Conservation (phyloP, 2,113 vertebrate species). For the Myanophis thanlyinensis region DNA sequence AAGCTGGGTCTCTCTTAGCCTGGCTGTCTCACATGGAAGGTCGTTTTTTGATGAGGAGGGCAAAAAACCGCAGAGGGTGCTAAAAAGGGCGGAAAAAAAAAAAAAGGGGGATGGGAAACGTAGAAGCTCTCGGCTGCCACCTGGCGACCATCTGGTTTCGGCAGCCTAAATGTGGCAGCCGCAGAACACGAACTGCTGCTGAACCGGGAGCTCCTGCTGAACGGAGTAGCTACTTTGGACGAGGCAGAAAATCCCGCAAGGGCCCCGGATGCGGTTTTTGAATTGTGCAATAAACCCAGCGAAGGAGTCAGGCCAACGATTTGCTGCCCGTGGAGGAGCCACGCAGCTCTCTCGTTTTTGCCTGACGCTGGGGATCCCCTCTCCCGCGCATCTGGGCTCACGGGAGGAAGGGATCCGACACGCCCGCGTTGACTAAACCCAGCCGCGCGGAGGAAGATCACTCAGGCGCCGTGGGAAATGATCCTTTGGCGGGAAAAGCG, state of each 20-base stretch:
- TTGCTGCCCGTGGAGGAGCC: background rate
- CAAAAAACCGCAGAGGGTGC: background rate
- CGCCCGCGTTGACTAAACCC: background rate
- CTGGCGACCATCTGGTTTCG: background rate
- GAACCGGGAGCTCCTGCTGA: no score
- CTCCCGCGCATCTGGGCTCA: background rate
- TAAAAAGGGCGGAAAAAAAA: no score
- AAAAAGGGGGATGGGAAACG: background rate
- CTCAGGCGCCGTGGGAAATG: background rate
- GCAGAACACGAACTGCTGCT: background rate
- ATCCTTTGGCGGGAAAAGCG: background rate
- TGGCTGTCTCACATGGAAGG: background rate
- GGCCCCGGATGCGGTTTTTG: background rate
- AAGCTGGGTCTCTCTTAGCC: background rate
- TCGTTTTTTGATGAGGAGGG: background rate
- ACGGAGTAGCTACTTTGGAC: no score
- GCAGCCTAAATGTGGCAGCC: background rate
- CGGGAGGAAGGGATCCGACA: background rate
- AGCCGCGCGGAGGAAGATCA: background rate
- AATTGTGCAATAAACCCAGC: background rate
- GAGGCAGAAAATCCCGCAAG: background rate
- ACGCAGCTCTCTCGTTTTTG: background rate
- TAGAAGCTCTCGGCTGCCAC: background rate
- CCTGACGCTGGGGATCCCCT: background rate
- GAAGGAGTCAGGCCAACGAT: background rate